phyloP scores from a whole-genome alignment of 2,797 vertebrate genomes.

The Chloroceryle inda region DNA sequence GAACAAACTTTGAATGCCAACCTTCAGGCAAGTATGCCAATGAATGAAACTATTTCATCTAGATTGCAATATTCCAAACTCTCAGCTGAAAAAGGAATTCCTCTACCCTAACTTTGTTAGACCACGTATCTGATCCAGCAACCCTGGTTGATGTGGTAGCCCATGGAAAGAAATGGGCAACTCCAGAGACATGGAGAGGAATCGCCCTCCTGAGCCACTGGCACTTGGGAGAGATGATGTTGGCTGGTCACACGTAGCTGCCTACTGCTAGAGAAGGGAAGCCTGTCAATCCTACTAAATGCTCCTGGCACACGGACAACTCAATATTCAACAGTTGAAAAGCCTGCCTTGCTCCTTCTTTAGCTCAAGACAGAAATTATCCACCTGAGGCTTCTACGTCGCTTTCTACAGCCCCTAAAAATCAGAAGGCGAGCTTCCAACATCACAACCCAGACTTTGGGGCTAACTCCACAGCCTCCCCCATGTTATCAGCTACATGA shows the following conservation, averaged over 20 bases:
- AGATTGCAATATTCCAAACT: background rate
- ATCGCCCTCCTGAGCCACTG: fast-evolving
- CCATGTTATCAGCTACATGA: background rate
- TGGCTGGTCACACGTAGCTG: background rate
- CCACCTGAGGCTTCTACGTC: background rate
- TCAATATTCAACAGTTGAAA: background rate
- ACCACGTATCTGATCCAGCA: background rate
- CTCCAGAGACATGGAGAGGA: fast-evolving
- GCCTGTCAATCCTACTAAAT: background rate
- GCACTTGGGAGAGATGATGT: fast-evolving
- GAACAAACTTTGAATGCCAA: background rate
- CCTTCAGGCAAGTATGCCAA: background rate
- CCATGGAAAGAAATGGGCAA: background rate
- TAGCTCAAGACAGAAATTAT: background rate
- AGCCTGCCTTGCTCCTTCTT: background rate
- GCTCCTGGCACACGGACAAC: background rate
- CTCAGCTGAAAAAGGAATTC: background rate
- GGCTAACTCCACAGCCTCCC: background rate
- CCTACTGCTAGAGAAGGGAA: background rate
- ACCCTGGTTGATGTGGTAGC: background rate
- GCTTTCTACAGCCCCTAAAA: background rate
- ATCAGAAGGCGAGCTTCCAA: background rate
- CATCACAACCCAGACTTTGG: no score
- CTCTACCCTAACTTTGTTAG: background rate
- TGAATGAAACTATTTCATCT: background rate